phyloP scores from a whole-genome alignment of 2,888 invertebrate genomes.

The Eutolmus rufibarbis region DNA sequence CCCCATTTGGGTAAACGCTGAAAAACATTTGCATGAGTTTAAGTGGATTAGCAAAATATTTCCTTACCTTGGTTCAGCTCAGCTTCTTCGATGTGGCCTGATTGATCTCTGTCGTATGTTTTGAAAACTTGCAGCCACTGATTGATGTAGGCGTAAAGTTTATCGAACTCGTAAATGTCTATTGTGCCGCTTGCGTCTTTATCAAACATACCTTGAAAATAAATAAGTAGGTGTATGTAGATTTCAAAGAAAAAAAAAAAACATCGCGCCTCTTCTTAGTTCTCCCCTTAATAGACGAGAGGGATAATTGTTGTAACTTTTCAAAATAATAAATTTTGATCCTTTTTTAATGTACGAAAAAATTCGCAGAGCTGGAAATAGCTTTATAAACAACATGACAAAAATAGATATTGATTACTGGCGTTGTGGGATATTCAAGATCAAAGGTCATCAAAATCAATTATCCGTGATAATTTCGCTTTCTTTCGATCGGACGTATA shows the following conservation, averaged over 20 bases:
- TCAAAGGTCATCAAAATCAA: too few relatives aligned
- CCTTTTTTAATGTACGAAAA: too few relatives aligned
- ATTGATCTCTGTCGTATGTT: conserved; percentile 84
- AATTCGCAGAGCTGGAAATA: too few relatives aligned
- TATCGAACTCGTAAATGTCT: conserved; percentile 83
- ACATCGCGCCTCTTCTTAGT: too few relatives aligned
- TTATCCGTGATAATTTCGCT: too few relatives aligned
- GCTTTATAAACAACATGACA: too few relatives aligned
- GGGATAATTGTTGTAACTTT: too few relatives aligned
- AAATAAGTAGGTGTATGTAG: neutral
- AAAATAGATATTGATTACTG: too few relatives aligned
- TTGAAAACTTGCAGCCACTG: conserved; percentile 87
- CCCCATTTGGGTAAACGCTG: conserved; percentile 88
- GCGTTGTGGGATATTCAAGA: too few relatives aligned
- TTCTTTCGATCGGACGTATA: too few relatives aligned
- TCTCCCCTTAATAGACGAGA: too few relatives aligned
- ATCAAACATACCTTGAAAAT: conserved; percentile 82
- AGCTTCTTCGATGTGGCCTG: conserved; percentile 81
- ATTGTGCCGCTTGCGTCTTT: conserved; percentile 84
- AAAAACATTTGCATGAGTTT: conserved; percentile 47
- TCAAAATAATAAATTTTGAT: too few relatives aligned
- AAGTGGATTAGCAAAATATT: neutral
- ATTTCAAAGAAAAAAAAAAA: neutral
- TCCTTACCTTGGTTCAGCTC: conserved; percentile 77
- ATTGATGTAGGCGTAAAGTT: conserved; percentile 85